These are phyloP conservation scores for Aurelia aurita complex sp. Pacific DNA, from an alignment of 30 jellyfish, hydroid and myxozoan genomes.

Conservation along the genomic window DNA sequence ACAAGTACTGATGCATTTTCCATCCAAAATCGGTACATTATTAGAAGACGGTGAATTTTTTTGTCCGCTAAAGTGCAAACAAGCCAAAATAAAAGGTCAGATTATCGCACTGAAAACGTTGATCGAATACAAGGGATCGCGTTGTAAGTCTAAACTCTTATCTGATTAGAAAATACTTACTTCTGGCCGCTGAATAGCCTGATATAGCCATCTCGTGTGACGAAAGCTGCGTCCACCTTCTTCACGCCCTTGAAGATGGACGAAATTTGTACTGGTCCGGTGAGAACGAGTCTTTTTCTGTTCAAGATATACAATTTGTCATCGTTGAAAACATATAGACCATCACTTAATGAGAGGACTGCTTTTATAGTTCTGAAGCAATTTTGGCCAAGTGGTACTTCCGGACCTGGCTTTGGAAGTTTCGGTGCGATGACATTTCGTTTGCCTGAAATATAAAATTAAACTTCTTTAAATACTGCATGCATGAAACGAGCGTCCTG, in stretches of 20 bases:
- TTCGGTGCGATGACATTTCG: not conserved
- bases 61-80: no score
- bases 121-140: no score
- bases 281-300: constrained; percentile 23
- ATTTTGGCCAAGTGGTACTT: constrained; percentile 2
- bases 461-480: no score
- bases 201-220: constrained; percentile 53
- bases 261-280: constrained; percentile 78
- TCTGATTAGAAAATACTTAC: constrained; percentile 42
- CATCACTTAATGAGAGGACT: constrained; percentile 57
- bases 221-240: constrained; percentile 83
- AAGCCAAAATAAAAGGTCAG: no score
- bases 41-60: no score
- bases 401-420: constrained; percentile 4
- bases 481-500: no score
- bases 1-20: no score
- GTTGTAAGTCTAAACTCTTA: no score
- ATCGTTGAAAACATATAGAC: constrained; percentile 70
- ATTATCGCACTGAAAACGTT: no score
- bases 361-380: constrained; percentile 67
- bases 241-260: constrained; percentile 55
- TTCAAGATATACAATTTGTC: constrained; percentile 70
- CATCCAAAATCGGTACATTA: no score
- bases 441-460: constrained; percentile 1
- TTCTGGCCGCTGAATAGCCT: constrained; percentile 67